Conservation (phyloP, 92 coral and sea anemone genomes). For the Parazoanthus swiftii region DNA sequence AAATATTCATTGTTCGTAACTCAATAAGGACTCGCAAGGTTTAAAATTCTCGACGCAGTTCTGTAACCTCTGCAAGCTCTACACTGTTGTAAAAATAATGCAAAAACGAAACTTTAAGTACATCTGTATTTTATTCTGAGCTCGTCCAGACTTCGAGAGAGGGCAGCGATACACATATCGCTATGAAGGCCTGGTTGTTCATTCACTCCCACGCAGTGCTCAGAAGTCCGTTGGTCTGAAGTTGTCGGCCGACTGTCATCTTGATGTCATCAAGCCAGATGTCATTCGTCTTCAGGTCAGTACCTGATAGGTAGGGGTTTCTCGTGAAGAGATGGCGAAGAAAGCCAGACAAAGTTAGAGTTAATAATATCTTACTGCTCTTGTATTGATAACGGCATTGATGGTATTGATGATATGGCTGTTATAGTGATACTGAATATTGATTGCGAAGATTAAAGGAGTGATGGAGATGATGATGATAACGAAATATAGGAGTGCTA, state of each 20-base stretch:
- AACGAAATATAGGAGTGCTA: no score
- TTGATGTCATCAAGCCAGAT: slow-evolving; percentile 49
- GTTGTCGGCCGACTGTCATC: slow-evolving; percentile 60
- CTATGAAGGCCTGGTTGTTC: slow-evolving; percentile 64
- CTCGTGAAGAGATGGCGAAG: background rate
- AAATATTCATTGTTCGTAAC: no score
- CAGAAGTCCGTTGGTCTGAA: slow-evolving; percentile 73
- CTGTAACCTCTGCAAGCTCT: background rate
- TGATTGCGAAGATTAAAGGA: no score
- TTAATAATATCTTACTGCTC: no score
- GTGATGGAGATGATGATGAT: no score
- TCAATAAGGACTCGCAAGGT: no score
- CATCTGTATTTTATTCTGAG: background rate
- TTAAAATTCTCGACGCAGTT: no score
- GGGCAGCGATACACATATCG: slow-evolving; percentile 69
- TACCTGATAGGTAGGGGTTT: background rate
- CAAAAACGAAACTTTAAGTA: background rate
- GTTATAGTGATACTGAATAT: no score
- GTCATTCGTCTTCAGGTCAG: slow-evolving; percentile 69
- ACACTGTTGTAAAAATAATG: background rate
- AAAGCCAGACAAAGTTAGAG: no score
- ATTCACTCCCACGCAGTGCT: slow-evolving; percentile 73
- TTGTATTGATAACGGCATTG: no score
- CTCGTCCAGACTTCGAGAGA: slow-evolving; percentile 54
- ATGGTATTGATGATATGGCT: no score